Conservation (phyloP, 23 tunicate species). For the Ascidia mentula region DNA sequence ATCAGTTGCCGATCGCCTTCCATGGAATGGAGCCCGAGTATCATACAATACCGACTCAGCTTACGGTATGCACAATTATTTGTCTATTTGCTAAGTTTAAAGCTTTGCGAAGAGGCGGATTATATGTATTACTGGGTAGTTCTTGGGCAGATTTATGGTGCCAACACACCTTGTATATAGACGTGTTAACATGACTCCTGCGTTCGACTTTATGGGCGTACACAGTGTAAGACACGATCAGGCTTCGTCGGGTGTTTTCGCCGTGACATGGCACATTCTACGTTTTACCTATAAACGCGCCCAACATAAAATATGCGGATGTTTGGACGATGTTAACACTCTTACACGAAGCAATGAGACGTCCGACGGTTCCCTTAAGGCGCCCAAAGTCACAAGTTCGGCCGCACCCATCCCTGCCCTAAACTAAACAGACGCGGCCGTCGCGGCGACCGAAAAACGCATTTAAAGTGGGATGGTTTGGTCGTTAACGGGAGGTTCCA, state of each 20-base stretch:
- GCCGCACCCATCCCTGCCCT: slow-evolving; percentile 1
- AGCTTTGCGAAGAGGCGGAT: too few species aligned
- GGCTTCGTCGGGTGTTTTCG: neutral
- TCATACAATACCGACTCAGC: neutral
- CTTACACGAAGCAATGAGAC: neutral
- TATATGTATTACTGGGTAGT: too few species aligned
- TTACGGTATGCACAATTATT: neutral
- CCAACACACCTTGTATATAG: neutral
- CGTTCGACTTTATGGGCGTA: neutral
- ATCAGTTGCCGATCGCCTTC: slow-evolving; percentile 10
- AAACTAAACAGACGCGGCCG: slow-evolving; percentile 8
- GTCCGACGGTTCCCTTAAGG: neutral
- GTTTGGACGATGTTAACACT: too few species aligned
- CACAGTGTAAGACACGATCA: neutral
- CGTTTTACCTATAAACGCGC: too few species aligned
- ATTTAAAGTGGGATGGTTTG: slow-evolving; percentile 10
- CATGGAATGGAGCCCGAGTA: neutral
- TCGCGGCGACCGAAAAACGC: neutral
- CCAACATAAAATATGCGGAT: too few species aligned
- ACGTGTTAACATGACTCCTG: neutral
- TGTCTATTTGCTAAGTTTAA: neutral
- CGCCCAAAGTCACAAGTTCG: slow-evolving; percentile 2
- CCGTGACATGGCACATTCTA: neutral
- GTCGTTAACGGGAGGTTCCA: slow-evolving; percentile 6
- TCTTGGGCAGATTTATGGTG: neutral